Evolutionary conservation across 2,888 invertebrate species (phyloP).

Genomic region (Mythimna ferrago): DNA sequence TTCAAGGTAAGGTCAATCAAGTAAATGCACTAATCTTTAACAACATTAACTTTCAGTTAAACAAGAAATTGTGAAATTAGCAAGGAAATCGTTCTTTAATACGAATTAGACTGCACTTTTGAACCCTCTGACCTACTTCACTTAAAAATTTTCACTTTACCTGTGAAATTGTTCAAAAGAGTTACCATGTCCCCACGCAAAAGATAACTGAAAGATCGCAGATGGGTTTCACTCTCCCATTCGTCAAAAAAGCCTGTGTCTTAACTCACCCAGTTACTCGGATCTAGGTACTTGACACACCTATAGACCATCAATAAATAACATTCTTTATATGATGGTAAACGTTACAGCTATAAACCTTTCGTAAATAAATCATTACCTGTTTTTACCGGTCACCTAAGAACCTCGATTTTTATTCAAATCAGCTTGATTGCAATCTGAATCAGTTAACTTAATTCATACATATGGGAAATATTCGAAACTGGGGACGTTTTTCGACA

Average conservation of each 20-base stretch:
- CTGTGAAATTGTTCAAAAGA: too few relatives aligned
- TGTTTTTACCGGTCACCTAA: conserved; percentile 43
- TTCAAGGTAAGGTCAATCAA: conserved; percentile 80
- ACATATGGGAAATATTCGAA: conserved; percentile 4
- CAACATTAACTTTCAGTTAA: conserved; percentile 4
- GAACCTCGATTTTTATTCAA: conserved; percentile 60
- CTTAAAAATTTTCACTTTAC: not conserved
- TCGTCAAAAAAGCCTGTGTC: not conserved
- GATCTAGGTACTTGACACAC: not conserved
- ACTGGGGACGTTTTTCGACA: not conserved
- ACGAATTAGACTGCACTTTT: conserved; percentile 13
- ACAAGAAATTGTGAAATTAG: not conserved
- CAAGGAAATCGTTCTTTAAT: not conserved
- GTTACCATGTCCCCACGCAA: too few relatives aligned
- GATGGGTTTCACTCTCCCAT: too few relatives aligned
- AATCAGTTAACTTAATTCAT: conserved; percentile 22
- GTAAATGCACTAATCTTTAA: conserved; percentile 12
- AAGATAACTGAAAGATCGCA: too few relatives aligned
- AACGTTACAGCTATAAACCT: conserved; percentile 38
- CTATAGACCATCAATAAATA: conserved; percentile 23
- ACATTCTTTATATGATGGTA: conserved; percentile 20
- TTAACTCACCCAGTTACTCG: conserved; percentile 16
- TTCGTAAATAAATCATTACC: conserved; percentile 46
- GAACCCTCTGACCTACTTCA: conserved; percentile 36
- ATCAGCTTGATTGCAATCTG: conserved; percentile 39